Evolutionary conservation across 2,113 vertebrate species (phyloP).

Genomic region (Pungitius pungitius): DNA sequence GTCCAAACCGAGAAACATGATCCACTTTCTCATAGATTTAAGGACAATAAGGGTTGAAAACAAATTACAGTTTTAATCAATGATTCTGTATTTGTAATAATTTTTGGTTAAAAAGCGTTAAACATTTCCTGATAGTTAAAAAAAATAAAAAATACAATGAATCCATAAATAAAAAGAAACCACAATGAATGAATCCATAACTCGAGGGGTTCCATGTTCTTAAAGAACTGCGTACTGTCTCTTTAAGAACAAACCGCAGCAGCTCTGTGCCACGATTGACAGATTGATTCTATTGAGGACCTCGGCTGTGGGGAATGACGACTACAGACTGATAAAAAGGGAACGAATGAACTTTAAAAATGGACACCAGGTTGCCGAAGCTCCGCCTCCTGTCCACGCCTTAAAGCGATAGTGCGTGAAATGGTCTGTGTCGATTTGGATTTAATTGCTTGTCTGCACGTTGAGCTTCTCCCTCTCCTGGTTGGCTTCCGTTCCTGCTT

Average conservation of each 20-base stretch:
- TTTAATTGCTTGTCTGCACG: background rate
- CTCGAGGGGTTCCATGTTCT: background rate
- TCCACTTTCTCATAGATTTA: too few relatives aligned
- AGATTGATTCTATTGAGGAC: background rate
- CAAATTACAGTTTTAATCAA: too few relatives aligned
- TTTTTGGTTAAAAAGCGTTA: too few relatives aligned
- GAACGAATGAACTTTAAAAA: background rate
- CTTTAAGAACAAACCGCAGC: background rate
- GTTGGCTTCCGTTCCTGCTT: fast-evolving
- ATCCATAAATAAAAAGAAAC: background rate
- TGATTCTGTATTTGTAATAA: too few relatives aligned
- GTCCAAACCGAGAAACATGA: background rate
- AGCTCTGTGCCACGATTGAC: background rate
- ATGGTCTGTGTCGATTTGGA: background rate
- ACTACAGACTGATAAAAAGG: background rate
- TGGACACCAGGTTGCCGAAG: background rate
- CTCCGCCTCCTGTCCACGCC: background rate
- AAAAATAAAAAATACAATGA: background rate
- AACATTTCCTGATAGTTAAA: background rate
- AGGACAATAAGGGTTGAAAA: too few relatives aligned
- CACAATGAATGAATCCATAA: background rate
- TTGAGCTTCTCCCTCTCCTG: constrained; percentile 81
- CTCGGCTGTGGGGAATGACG: background rate
- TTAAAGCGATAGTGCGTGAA: constrained; percentile 17
- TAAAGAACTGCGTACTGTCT: background rate